Evolutionary conservation across 2,888 invertebrate species (phyloP).

Genomic region (Notodonta dromedarius): DNA sequence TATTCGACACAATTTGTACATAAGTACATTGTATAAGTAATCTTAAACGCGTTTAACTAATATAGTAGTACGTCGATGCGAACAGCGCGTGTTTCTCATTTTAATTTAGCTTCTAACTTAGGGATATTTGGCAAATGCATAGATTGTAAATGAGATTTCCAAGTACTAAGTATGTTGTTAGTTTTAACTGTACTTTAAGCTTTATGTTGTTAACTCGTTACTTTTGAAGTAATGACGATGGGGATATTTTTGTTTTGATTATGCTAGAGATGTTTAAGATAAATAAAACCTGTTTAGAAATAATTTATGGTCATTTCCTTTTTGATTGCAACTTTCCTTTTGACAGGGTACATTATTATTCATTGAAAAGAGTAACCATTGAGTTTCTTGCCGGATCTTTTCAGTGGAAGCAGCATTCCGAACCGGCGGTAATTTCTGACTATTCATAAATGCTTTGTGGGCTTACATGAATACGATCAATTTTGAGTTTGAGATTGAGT

Average conservation of each 20-base stretch:
- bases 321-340: background rate
- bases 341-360: no score
- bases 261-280: constrained; percentile 71
- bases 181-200: constrained; percentile 46
- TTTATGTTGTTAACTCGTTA: constrained; percentile 70
- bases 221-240: constrained; percentile 69
- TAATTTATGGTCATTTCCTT: constrained; percentile 11
- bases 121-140: constrained; percentile 38
- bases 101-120: background rate
- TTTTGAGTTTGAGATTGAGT: no score
- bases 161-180: constrained; percentile 43
- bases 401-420: no score
- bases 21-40: background rate
- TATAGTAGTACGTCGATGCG: background rate
- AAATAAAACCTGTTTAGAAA: constrained; percentile 66
- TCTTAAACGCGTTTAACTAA: background rate
- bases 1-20: constrained; percentile 1
- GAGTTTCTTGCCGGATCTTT: no score
- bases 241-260: constrained; percentile 71
- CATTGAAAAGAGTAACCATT: no score
- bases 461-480: no score
- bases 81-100: background rate
- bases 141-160: constrained; percentile 53
- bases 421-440: no score
- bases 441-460: no score